A percentile compares a stretch with the other conserved stretches of the same genome.
Evolutionary conservation across 2,113 vertebrate genomes (phyloP).

Genomic region (Lagopus muta): DNA sequence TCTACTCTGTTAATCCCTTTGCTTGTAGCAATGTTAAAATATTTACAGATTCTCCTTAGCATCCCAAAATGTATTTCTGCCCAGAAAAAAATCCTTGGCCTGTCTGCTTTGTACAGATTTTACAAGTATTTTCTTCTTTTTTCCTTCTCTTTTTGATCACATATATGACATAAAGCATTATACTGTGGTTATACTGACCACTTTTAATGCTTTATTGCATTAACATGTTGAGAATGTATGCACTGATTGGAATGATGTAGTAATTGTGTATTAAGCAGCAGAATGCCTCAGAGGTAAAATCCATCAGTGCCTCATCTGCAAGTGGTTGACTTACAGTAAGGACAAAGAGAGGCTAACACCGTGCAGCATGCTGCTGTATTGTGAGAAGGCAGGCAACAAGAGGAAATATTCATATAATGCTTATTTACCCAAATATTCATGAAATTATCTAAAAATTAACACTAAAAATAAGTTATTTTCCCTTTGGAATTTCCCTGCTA

Average conservation of each 20-base stretch:
- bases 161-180: neutral
- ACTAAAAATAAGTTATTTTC: neutral
- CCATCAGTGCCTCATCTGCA: neutral
- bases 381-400: neutral
- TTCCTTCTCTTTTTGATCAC: neutral
- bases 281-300: neutral
- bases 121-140: conserved; percentile 18
- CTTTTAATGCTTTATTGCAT: conserved; percentile 1
- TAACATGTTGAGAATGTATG: neutral
- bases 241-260: neutral
- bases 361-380: neutral
- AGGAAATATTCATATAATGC: neutral
- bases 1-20: conserved; percentile 46
- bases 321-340: neutral
- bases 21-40: conserved; percentile 47
- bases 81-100: neutral
- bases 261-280: neutral
- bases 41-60: conserved; percentile 33
- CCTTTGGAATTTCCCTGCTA: neutral
- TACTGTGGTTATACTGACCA: neutral
- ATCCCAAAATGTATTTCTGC: conserved; percentile 23
- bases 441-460: conserved; percentile 4
- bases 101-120: conserved; percentile 18
- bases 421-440: conserved; percentile 19
- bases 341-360: neutral